Percentiles rank a stretch among this genome's conserved stretches.
Conservation (phyloP, 2,888 invertebrate species). For the Anoncus sp. region DNA sequence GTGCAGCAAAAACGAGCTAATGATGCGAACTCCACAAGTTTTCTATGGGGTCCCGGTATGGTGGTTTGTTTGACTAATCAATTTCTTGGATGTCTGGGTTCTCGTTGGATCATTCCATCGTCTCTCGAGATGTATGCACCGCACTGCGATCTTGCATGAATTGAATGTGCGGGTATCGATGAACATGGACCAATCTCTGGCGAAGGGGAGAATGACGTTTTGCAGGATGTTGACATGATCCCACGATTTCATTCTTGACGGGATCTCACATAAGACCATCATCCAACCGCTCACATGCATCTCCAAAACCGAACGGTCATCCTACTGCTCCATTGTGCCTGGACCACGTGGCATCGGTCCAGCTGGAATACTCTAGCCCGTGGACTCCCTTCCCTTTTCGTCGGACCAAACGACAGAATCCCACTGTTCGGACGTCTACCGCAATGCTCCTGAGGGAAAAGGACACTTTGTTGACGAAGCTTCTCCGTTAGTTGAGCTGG, state of each 20-base stretch:
- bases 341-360: background rate
- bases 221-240: background rate
- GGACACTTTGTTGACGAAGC: no score
- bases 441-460: no score
- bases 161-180: background rate
- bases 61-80: conserved; percentile 19
- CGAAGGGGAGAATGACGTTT: conserved; percentile 1
- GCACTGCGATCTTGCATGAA: background rate
- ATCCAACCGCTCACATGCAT: background rate
- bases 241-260: background rate
- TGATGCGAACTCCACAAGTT: no score
- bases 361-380: background rate
- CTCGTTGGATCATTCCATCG: background rate
- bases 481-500: no score
- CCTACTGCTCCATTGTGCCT: background rate
- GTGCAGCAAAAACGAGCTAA: no score
- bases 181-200: no score
- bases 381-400: no score
- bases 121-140: no score
- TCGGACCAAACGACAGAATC: no score
- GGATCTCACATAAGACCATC: background rate
- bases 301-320: background rate
- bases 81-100: background rate
- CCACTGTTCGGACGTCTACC: no score
- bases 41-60: no score